Base-by-base conservation (phyloP, 1,140 invertebrate species). In the Tetraneura akinire region DNA sequence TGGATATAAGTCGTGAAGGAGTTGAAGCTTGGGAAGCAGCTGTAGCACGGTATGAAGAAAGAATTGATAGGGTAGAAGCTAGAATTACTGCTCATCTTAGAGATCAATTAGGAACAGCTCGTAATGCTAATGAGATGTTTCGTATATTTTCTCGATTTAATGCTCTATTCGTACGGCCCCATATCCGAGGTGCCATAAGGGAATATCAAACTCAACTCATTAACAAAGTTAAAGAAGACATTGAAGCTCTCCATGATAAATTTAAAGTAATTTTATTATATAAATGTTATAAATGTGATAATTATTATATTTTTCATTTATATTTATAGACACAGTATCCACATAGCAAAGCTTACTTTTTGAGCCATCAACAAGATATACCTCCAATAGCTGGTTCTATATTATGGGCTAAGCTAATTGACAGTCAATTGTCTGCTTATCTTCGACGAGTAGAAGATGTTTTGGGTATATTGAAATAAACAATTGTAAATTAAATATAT, bases 201-300 rank as follows among this genome's bases (percentile, higher is more conserved):
- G 97, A 99, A 88, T 99, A 99, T 87, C 98, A 99, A 87, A 98
- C 97, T 0, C 97, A 99, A 86, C 89, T 99, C 42, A 99, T 99
- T 85, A 97, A 99, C 85, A 90, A 97, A 81, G 98, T 99, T 11
- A 99, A 99, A 86, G 97, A 98, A 85, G 98, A 99, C 84, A 99
- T 99, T 84, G 96, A 98, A 86, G 91, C 94, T 1, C 87, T 99
- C 10, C 97, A 99, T 87, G 96, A 98, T 85, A 98, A 98, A 86
- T 99, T 99, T 84, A 98, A 98, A 90, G 95, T 95, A 86, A 81
- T 80, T 81, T 78, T 18, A n/a, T 18, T 18, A 18, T 13, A 51
- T n/a, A n/a, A 49, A 11, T 78, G 26, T 8, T 42, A 29, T 4
- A 53, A n/a, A 42, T 49, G 42, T 62, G n/a, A 3, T 76, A 23